phyloP scores from a whole-genome alignment of 2,113 vertebrate species.

The Ophiodon elongatus region DNA sequence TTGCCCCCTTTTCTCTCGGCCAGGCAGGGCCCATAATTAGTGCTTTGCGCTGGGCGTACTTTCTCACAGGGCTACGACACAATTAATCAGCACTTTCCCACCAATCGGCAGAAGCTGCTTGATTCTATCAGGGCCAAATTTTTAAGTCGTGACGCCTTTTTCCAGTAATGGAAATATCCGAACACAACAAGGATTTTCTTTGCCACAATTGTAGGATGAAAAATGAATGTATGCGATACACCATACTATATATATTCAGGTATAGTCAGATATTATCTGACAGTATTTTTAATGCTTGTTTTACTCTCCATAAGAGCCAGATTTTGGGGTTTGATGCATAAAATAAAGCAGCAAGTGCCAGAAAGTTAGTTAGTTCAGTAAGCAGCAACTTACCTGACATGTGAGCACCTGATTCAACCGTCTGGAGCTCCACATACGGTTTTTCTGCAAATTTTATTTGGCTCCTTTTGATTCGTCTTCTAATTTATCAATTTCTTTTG shows the following conservation, averaged over 20 bases:
- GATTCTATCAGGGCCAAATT: slow-evolving; percentile 82
- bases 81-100: slow-evolving; percentile 90
- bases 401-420: background rate
- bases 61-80: slow-evolving; percentile 88
- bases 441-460: background rate
- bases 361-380: background rate
- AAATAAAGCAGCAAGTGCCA: background rate
- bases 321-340: background rate
- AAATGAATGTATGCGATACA: background rate
- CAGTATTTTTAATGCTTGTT: background rate
- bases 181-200: slow-evolving; percentile 10
- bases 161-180: slow-evolving; percentile 38
- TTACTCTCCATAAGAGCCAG: background rate
- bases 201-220: background rate
- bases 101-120: slow-evolving; percentile 83
- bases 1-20: slow-evolving; percentile 80
- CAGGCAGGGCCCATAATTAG: slow-evolving; percentile 85
- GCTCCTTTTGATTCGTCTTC: background rate
- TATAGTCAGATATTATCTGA: background rate
- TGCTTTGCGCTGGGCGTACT: slow-evolving; percentile 86
- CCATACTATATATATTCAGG: background rate
- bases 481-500: background rate
- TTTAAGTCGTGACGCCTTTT: slow-evolving; percentile 68
- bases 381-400: background rate
- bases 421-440: background rate